Base-by-base conservation (phyloP, 2,888 invertebrate species). In the Cremastinae sp. region DNA sequence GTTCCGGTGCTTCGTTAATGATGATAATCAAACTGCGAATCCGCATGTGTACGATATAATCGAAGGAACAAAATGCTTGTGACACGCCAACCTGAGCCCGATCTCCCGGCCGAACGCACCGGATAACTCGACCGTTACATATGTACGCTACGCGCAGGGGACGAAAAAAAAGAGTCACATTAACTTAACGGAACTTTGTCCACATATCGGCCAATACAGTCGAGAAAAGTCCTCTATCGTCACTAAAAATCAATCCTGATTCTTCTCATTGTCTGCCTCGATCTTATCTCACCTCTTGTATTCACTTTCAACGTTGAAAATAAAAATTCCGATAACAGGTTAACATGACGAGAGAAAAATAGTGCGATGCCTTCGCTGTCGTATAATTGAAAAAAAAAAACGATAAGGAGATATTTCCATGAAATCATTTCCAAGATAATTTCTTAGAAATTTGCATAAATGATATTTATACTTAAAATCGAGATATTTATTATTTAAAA, bases 111-210 rank as follows among this genome's bases (percentile, higher is more conserved):
- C 53, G 47, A 65, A 22, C 69, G 47, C 80, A 65, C 70, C 66
- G 56, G 80, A 72, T 83, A 85, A 86, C 82, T 86, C 87, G 84
- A 88, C 89, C 89, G 89, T 89, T 89, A 89, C 85, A 79, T 81
- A 28, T 28, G 28, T 28, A 81, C 81, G 81, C 83, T 79, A 82
- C 81, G 82, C 80, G 79, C 28, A 79, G 80, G 81, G 81, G 79
- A 83, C 81, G 80, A 86, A 85, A 87, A 78, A 86, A 78, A 86
- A 84, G 28, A 28, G 84, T 81, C 81, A 78, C 84, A 89, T 89
- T 89, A 89, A 87, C 82, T 86, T 89, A 89, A 89, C 89, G 89
- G 89, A 77, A 80, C 78, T 76, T 70, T 62, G 80, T 79, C 75
- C 70, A 80, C 78, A 81, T 78, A 78, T 74, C 69, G 54, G 49